Percentiles rank a stretch among this genome's conserved stretches.
Conservation (phyloP, 2,797 vertebrate species). For the Clarias platycephalus region DNA sequence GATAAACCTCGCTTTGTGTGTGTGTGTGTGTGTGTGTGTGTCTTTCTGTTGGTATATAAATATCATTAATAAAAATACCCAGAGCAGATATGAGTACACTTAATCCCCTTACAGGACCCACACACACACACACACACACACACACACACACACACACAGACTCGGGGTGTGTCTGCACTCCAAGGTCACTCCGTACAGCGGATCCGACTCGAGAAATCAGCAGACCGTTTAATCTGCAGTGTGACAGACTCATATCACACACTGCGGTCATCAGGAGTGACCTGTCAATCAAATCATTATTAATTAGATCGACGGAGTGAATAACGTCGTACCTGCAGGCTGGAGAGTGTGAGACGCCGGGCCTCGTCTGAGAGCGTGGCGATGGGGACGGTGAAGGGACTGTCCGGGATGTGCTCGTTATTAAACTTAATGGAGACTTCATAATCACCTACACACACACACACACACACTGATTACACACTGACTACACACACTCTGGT, state of each 20-base stretch:
- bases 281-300: not conserved
- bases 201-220: not conserved
- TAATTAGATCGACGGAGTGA: too few species aligned
- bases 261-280: not conserved
- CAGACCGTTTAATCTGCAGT: not conserved
- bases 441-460: slow-evolving; percentile 81
- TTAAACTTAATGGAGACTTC: slow-evolving; percentile 99
- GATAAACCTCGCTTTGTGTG: not conserved
- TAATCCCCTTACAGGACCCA: slow-evolving; percentile 65
- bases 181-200: not conserved
- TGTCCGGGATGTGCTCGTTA: slow-evolving; percentile 95
- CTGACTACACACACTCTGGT: not conserved
- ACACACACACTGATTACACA: not conserved
- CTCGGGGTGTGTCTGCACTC: not conserved
- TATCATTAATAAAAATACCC: not conserved
- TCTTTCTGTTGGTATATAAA: not conserved
- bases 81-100: slow-evolving; percentile 56
- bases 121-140: not conserved
- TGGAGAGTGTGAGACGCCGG: slow-evolving; percentile 88
- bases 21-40: slow-evolving; percentile 6
- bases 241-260: not conserved
- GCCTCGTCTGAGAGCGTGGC: slow-evolving; percentile 92
- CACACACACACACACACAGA: not conserved
- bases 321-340: slow-evolving; percentile 81
- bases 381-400: slow-evolving; percentile 91